These are phyloP conservation scores for Eupithecia inturbata DNA, from an alignment of 2,888 invertebrate species.

Conservation along the genomic window DNA sequence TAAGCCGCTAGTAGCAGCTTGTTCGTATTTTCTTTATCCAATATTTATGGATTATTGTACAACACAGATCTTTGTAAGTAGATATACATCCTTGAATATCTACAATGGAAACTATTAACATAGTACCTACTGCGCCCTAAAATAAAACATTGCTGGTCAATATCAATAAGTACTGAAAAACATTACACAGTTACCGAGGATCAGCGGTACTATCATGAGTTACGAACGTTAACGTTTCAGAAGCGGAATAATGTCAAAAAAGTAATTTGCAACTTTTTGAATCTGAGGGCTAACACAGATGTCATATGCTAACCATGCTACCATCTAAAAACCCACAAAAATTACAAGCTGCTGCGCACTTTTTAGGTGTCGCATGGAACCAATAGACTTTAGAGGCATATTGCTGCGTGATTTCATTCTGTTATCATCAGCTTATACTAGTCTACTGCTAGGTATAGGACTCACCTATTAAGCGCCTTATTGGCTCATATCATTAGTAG, in stretches of 20 bases:
- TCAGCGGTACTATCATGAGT: neutral
- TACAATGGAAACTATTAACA: neutral
- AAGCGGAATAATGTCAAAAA: neutral
- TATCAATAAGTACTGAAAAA: constrained; percentile 25
- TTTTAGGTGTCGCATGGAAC: neutral
- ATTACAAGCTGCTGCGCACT: neutral
- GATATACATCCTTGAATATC: neutral
- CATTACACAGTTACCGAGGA: constrained; percentile 22
- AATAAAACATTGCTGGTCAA: constrained; percentile 25
- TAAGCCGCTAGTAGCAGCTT: no score
- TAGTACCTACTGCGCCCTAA: constrained; percentile 10
- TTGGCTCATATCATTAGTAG: no score
- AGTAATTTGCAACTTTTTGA: neutral
- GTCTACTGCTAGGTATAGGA: no score
- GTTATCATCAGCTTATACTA: no score
- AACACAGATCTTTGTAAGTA: neutral
- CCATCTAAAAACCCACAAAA: neutral
- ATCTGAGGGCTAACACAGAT: neutral
- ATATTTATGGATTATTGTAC: neutral
- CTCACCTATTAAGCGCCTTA: no score
- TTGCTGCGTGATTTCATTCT: neutral
- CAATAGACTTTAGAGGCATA: neutral
- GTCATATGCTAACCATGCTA: neutral
- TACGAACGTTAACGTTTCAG: neutral
- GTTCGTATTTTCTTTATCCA: neutral